These are phyloP conservation scores for Perizoma flavofasciatum DNA, from an alignment of 2,888 invertebrate species.

Conservation along the genomic window DNA sequence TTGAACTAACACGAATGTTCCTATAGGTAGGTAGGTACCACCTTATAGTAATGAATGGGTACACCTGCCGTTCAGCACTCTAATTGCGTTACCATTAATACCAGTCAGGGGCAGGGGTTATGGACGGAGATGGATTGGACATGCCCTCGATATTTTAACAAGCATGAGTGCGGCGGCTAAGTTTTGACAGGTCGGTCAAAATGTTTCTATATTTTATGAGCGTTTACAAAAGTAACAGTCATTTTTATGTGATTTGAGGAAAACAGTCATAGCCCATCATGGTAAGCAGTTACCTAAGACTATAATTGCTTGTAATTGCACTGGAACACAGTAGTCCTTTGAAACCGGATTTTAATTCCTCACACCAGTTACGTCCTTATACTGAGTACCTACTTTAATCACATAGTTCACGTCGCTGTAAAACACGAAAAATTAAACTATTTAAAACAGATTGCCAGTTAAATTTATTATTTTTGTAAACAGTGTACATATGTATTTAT, in stretches of 20 bases:
- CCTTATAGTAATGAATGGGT: constrained; percentile 43
- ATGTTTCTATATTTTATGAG: constrained; percentile 5
- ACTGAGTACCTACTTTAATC: too few relatives aligned
- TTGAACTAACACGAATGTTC: constrained; percentile 14
- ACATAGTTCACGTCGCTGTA: too few relatives aligned
- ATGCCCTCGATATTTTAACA: constrained; percentile 57
- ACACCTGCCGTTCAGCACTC: constrained; percentile 74
- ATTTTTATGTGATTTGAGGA: not conserved
- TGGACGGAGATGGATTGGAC: constrained; percentile 69
- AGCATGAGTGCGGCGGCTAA: constrained; percentile 30
- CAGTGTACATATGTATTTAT: too few relatives aligned
- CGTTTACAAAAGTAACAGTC: not conserved
- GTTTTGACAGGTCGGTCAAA: constrained; percentile 25
- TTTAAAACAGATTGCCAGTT: too few relatives aligned
- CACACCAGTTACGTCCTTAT: too few relatives aligned
- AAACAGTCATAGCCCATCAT: too few relatives aligned
- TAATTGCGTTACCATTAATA: constrained; percentile 75
- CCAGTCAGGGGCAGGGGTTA: constrained; percentile 63
- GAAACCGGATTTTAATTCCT: too few relatives aligned
- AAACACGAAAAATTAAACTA: too few relatives aligned
- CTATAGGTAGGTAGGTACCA: constrained; percentile 16
- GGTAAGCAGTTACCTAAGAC: too few relatives aligned
- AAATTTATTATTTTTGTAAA: too few relatives aligned
- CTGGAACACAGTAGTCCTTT: too few relatives aligned
- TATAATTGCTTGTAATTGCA: too few relatives aligned